These are phyloP conservation scores for Amazona ochrocephala DNA, from an alignment of 2,797 vertebrate species.

Conservation along the genomic window DNA sequence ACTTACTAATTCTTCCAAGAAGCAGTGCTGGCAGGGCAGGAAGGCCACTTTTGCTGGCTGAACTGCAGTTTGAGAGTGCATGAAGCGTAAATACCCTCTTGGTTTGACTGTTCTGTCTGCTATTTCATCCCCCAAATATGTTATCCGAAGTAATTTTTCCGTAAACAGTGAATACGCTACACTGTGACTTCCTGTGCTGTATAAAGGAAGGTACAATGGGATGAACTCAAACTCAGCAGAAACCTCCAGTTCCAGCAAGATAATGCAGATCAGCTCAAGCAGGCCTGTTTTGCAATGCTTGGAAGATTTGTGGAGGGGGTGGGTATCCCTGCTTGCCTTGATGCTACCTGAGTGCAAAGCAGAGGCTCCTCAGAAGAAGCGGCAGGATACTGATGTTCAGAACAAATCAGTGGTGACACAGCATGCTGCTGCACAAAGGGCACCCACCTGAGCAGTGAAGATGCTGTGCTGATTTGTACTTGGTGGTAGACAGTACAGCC, in stretches of 20 bases:
- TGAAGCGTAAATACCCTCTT: fast-evolving
- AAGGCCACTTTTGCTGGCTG: background rate
- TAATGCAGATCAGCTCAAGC: background rate
- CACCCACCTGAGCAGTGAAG: background rate
- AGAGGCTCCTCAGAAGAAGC: background rate
- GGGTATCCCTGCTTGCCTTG: background rate
- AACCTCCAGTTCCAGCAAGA: background rate
- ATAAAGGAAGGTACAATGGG: background rate
- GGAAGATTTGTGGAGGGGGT: background rate
- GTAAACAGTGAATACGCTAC: background rate
- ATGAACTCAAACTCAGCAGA: background rate
- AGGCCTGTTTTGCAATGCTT: background rate
- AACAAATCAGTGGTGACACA: background rate
- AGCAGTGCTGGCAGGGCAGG: background rate
- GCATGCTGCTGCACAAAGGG: background rate
- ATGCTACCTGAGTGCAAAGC: background rate
- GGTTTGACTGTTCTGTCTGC: background rate
- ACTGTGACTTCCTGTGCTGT: background rate
- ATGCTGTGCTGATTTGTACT: background rate
- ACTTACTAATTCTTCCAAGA: background rate
- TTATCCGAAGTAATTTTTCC: background rate
- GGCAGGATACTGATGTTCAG: background rate
- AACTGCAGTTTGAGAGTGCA: background rate
- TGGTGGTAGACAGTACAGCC: background rate
- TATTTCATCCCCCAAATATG: background rate